Conservation (phyloP, 1,140 invertebrate genomes). For the Megalopta genalis region DNA sequence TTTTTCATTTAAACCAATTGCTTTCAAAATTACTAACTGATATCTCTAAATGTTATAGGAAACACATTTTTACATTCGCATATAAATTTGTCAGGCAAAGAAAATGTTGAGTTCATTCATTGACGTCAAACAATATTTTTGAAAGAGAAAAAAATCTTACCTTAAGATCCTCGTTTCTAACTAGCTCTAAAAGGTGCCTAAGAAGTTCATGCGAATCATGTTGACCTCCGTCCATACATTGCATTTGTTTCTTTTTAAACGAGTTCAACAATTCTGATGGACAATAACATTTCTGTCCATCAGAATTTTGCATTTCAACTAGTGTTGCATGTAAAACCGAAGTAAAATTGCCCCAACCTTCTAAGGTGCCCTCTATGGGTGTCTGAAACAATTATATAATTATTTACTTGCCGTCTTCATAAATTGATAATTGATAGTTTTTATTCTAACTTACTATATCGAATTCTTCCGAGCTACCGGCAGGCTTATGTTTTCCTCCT, state of each 20-base stretch:
- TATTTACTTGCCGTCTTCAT: no score
- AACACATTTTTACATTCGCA: not conserved
- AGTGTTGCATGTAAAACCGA: conserved; percentile 73
- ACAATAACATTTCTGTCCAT: conserved; percentile 82
- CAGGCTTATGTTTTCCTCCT: conserved; percentile 83
- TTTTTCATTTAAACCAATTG: conserved; percentile 85
- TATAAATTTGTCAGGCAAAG: no score
- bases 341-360: conserved; percentile 85
- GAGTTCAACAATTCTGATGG: conserved; percentile 87
- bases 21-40: conserved; percentile 87
- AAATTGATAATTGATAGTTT: not conserved
- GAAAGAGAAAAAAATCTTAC: conserved; percentile 48
- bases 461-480: conserved; percentile 77
- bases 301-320: conserved; percentile 75
- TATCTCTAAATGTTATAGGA: conserved; percentile 83
- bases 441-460: conserved; percentile 69
- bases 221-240: conserved; percentile 96
- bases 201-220: conserved; percentile 98
- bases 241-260: conserved; percentile 88
- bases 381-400: conserved; percentile 73
- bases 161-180: conserved; percentile 81
- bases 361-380: conserved; percentile 84
- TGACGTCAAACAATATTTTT: not conserved
- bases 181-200: conserved; percentile 91
- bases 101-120: not conserved